Evolutionary conservation across 2,888 invertebrate genomes (phyloP), one percentile per base, ranked within the genome.

Genomic region (Ophioninae sp.): DNA sequence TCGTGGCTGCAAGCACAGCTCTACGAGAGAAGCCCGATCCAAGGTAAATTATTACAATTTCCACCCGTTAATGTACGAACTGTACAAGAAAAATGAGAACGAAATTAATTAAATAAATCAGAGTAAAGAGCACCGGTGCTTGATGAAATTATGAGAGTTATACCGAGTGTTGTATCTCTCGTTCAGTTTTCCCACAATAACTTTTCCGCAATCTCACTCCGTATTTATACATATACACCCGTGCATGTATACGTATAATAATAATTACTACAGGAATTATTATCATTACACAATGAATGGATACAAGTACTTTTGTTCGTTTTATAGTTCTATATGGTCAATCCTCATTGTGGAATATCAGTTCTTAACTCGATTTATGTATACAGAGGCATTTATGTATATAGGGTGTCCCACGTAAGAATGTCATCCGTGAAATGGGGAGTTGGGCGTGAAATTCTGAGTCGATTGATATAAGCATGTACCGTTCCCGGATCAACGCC

Each of bases 31-130:
- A 39, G 20, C 30, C 5, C 65, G 37, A n/a, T 37, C 30, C 6
- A n/a, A 39, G 39, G 39, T 65, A 13, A 65, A 37, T 65, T 65
- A 65, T 65, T 65, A 65, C 65, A n/a, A 65, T 65, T 65, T 20
- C 63, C 13, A 51, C 17, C 51, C 51, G 17, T 51, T 51, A 51
- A 23, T 59, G 20, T 20, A 59, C 22, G 22, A 17, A 59, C 59
- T 23, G 9, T 61, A 13, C 37, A 13, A 30, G 30, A 30, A 64
- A 22, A 64, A 30, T 0, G 30, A 9, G 30, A 64, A 64, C 7
- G 13, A 67, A 20, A 41, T n/a, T 30, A 30, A 30, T 30, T 30
- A 30, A 30, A 30, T 30, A 30, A 67, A 67, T 67, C 22, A 64
- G 51, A 61, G 61, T 7, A 20, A 23, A 61, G 23, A 61, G 61